Evolutionary conservation across 2,113 vertebrate genomes (phyloP), one percentile per base, ranked within the genome.

Genomic region (Rattus norvegicus): DNA sequence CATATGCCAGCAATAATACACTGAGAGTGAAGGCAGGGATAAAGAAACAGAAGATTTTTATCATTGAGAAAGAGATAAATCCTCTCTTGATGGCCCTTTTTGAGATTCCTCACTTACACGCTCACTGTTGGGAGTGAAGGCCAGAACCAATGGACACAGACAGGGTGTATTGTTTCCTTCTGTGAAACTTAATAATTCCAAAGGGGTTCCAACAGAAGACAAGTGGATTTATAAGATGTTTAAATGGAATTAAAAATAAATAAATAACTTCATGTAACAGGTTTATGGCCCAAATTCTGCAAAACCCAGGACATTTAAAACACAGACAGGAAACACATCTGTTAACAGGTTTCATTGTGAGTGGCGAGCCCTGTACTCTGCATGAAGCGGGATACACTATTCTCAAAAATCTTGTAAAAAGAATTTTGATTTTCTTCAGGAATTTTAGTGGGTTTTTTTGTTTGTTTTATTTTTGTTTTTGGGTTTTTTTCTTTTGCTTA

Each of bases 101-200:
- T 83, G 96, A 94, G 94, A 90, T 24, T 47, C 49, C 80, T 94
- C 95, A 77, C 81, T 16, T 95, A 98, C 96, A 76, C 88, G 33
- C 70, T 98, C 97, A 87, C 96, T 81, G 95, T 96, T 95, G 98
- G 97, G 97, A 97, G 95, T 63, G 88, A 79, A 72, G 75, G 90
- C 91, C 90, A 91, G 94, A 93, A 47, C 84, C 83, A 96, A 65
- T 95, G 91, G 97, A 97, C 97, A 97, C 93, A 97, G 96, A 97
- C 86, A 73, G 61, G 76, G 96, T 19, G 49, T 97, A 36, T 39
- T 91, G 59, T 94, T 97, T 80, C 91, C 95, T 87, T 97, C 95
- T 90, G 96, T 79, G 97, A 97, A 97, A 97, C 65, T 72, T 91
- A 88, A 95, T 97, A 92, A 92, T 20, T 28, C 86, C 63, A 67